A percentile compares a stretch with the other conserved stretches of the same genome.
These are phyloP conservation scores for Parnassius glacialis DNA, from an alignment of 2,888 invertebrate genomes.

Conservation along the genomic window DNA sequence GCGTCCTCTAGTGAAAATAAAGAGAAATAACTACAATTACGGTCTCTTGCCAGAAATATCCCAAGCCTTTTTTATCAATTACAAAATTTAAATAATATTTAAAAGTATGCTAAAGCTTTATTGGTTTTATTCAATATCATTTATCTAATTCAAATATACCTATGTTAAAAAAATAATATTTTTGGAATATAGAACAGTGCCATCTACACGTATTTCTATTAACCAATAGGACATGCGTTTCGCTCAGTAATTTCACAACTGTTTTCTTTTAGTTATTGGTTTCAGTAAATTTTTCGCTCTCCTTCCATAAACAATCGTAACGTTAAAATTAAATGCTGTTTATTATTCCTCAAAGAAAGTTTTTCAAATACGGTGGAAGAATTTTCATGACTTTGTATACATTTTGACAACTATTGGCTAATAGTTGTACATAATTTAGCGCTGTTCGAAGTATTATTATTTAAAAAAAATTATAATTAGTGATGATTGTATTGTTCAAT, in stretches of 20 bases:
- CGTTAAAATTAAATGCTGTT: constrained; percentile 13
- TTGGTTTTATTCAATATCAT: too few species aligned
- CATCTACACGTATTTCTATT: constrained; percentile 4
- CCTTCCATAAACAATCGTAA: background rate
- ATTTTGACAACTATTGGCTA: too few species aligned
- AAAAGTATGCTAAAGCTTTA: too few species aligned
- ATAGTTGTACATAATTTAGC: too few species aligned
- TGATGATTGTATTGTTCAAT: constrained; percentile 2
- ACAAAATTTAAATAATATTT: too few species aligned
- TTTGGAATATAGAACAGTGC: background rate
- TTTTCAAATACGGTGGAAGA: background rate
- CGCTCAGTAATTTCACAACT: constrained; percentile 6
- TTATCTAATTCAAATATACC: too few species aligned
- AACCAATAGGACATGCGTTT: background rate
- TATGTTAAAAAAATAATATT: too few species aligned
- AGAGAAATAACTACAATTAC: background rate
- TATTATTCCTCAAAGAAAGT: constrained; percentile 11
- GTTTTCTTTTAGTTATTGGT: constrained; percentile 22
- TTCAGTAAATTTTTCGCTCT: constrained; percentile 9
- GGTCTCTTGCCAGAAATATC: too few species aligned
- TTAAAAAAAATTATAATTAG: background rate
- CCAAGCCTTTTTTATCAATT: too few species aligned
- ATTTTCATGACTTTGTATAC: background rate
- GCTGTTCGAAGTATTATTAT: too few species aligned
- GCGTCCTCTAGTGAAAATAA: constrained; percentile 1